Percentiles rank a stretch among this genome's conserved stretches.
These are phyloP conservation scores for Sciaenops ocellatus DNA, from an alignment of 2,797 vertebrate species.

Conservation along the genomic window DNA sequence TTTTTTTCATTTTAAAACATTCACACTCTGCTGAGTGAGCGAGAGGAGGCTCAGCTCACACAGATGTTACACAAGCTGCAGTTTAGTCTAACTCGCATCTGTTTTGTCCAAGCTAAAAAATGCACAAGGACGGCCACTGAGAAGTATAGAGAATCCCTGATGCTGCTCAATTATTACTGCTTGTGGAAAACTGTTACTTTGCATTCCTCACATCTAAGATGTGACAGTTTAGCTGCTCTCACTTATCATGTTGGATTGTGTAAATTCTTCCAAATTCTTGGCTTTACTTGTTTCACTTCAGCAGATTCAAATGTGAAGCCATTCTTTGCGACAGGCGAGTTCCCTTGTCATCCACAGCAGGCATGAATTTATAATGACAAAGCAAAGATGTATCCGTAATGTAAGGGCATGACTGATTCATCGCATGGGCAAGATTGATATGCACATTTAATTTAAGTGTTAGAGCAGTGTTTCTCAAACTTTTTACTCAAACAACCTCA, in stretches of 20 bases:
- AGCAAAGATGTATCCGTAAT: slow-evolving; percentile 51
- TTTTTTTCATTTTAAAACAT: slow-evolving; percentile 58
- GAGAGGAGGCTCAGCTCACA: slow-evolving; percentile 51
- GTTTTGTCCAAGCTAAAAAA: slow-evolving; percentile 70
- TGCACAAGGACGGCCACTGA: slow-evolving; percentile 57
- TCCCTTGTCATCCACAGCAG: slow-evolving; percentile 44
- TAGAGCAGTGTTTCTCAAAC: slow-evolving; percentile 38
- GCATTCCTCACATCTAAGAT: slow-evolving; percentile 19
- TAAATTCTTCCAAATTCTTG: slow-evolving; percentile 37
- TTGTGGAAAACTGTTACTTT: slow-evolving; percentile 33
- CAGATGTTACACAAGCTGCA: slow-evolving; percentile 69
- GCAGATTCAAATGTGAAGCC: slow-evolving; percentile 35
- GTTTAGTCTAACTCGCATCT: slow-evolving; percentile 57
- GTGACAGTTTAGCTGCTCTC: slow-evolving; percentile 30
- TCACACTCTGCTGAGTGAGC: slow-evolving; percentile 67
- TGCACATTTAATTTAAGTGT: slow-evolving; percentile 56
- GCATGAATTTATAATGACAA: slow-evolving; percentile 58
- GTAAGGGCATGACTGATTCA: slow-evolving; percentile 63
- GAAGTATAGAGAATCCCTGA: slow-evolving; percentile 38
- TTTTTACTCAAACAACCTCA: too few species aligned
- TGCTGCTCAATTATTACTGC: slow-evolving; percentile 60
- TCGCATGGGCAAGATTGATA: slow-evolving; percentile 35
- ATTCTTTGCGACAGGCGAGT: slow-evolving; percentile 31
- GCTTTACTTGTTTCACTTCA: slow-evolving; percentile 30
- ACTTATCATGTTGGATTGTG: slow-evolving; percentile 26